phyloP scores from a whole-genome alignment of 2,888 invertebrate species.

The Oithona nana region DNA sequence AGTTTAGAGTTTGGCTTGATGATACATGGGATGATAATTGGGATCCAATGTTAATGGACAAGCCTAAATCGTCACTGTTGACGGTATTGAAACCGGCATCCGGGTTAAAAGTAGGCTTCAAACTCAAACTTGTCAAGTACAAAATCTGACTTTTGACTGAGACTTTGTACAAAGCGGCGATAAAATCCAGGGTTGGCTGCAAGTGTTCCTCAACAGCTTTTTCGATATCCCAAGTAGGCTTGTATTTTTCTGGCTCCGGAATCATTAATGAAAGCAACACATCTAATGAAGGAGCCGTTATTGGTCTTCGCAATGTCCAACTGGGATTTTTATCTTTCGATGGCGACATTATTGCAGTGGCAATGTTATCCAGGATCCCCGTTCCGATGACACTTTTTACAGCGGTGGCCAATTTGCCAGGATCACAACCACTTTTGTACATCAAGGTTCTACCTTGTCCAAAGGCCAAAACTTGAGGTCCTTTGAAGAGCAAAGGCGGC shows the following conservation, averaged over 20 bases:
- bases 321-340: neutral
- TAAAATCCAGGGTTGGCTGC: slow-evolving; percentile 34
- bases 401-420: neutral
- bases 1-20: slow-evolving; percentile 56
- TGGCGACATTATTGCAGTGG: neutral
- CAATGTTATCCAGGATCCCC: neutral
- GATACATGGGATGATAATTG: slow-evolving; percentile 54
- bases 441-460: neutral
- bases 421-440: neutral
- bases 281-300: slow-evolving; percentile 41
- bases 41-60: slow-evolving; percentile 30
- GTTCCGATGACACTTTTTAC: neutral
- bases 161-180: slow-evolving; percentile 52
- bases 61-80: slow-evolving; percentile 26
- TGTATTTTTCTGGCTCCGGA: slow-evolving; percentile 51
- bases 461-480: neutral
- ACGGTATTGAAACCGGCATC: slow-evolving; percentile 21
- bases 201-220: slow-evolving; percentile 42
- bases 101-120: slow-evolving; percentile 33
- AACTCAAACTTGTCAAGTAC: slow-evolving; percentile 56
- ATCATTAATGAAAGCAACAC: slow-evolving; percentile 62
- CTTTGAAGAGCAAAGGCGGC: neutral
- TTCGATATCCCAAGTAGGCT: slow-evolving; percentile 47
- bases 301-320: slow-evolving; percentile 19
- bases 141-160: slow-evolving; percentile 73